These are phyloP conservation scores for Hypsibius dujardini DNA, from an alignment of 1,140 invertebrate genomes.

Conservation along the genomic window DNA sequence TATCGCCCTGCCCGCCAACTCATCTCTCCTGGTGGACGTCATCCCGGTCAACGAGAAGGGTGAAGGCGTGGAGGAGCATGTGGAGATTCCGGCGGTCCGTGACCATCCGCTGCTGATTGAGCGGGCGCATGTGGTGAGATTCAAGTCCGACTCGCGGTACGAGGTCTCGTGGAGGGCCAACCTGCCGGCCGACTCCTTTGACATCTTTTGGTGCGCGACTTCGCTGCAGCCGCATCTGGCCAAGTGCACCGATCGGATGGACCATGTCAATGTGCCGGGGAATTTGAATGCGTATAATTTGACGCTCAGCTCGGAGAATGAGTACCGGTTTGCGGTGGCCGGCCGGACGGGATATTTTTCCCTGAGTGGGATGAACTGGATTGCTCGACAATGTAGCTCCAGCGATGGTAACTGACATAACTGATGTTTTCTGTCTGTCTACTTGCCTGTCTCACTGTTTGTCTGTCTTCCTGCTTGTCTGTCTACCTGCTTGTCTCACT, in stretches of 20 bases:
- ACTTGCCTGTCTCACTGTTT: too few relatives aligned
- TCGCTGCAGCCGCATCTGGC: neutral
- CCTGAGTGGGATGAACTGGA: neutral
- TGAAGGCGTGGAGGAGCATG: neutral
- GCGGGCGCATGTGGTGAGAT: neutral
- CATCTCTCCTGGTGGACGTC: neutral
- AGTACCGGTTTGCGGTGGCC: neutral
- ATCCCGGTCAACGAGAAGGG: neutral
- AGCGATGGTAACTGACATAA: neutral
- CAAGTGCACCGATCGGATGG: constrained; percentile 4
- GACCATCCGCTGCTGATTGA: constrained; percentile 5
- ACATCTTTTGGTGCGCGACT: neutral
- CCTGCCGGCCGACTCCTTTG: neutral
- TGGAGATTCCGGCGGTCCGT: neutral
- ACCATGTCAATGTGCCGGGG: neutral
- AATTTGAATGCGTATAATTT: neutral
- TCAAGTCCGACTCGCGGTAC: neutral
- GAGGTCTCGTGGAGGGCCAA: neutral
- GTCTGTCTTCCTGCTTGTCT: too few relatives aligned
- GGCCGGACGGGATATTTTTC: neutral
- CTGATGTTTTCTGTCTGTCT: too few relatives aligned
- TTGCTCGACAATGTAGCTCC: neutral
- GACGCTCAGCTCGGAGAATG: neutral
- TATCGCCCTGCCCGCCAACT: neutral
- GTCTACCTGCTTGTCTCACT: too few relatives aligned